Evolutionary conservation across 2,888 invertebrate genomes (phyloP).

Genomic region (Eupithecia dodoneata): DNA sequence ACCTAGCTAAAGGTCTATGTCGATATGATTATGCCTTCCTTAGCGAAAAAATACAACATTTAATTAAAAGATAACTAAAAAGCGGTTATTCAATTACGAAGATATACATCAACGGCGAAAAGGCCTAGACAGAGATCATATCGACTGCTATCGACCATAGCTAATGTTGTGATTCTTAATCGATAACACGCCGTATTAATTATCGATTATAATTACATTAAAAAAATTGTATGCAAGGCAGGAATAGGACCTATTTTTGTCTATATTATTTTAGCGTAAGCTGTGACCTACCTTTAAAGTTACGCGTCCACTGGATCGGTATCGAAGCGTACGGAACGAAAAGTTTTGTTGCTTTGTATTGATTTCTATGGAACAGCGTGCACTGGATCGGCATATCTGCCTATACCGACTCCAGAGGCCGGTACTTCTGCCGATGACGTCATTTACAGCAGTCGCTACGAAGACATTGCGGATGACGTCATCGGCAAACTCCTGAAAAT

Average conservation of each 20-base stretch:
- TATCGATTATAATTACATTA: background rate
- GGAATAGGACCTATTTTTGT: background rate
- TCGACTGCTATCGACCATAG: slow-evolving; percentile 36
- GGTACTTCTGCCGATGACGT: too few relatives aligned
- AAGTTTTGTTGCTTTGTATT: too few relatives aligned
- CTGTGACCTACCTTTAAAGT: background rate
- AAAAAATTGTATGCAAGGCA: background rate
- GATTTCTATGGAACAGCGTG: too few relatives aligned
- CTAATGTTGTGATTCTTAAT: slow-evolving; percentile 42
- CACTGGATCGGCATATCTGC: too few relatives aligned
- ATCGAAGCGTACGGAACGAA: too few relatives aligned
- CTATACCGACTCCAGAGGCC: too few relatives aligned
- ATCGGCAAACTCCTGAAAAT: too few relatives aligned
- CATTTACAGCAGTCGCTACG: too few relatives aligned
- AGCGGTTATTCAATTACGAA: slow-evolving; percentile 57
- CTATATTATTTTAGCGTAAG: background rate
- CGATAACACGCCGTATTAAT: slow-evolving; percentile 14
- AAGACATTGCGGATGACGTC: too few relatives aligned
- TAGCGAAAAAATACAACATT: slow-evolving; percentile 1
- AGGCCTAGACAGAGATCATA: slow-evolving; percentile 53
- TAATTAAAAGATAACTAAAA: slow-evolving; percentile 10
- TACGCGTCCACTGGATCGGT: too few relatives aligned
- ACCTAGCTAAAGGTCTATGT: background rate
- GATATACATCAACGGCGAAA: slow-evolving; percentile 58
- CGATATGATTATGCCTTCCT: background rate